These are phyloP conservation scores for Antigone vipio DNA, from an alignment of 2,113 vertebrate genomes.

Conservation along the genomic window DNA sequence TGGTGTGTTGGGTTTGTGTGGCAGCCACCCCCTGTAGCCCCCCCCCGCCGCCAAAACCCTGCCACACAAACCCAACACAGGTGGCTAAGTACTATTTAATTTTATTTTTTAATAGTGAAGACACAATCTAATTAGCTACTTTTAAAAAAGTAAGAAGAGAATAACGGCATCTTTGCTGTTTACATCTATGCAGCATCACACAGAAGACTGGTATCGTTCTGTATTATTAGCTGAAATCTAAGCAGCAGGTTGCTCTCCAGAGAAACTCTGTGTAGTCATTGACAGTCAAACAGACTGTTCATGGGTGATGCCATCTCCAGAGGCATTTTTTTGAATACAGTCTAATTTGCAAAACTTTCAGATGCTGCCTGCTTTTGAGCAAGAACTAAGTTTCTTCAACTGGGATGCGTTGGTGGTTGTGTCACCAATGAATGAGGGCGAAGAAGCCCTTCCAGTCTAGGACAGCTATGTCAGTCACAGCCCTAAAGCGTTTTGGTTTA, in stretches of 20 bases:
- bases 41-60: too few species aligned
- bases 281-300: neutral
- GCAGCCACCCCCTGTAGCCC: too few species aligned
- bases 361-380: neutral
- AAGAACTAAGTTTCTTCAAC: neutral
- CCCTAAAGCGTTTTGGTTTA: neutral
- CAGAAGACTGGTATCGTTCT: neutral
- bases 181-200: neutral
- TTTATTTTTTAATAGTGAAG: neutral
- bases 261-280: neutral
- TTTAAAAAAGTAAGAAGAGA: neutral
- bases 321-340: neutral
- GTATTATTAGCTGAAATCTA: neutral
- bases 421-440: neutral
- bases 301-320: neutral
- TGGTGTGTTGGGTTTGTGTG: too few species aligned
- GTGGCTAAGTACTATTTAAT: neutral
- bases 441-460: neutral
- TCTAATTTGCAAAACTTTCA: neutral
- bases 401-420: neutral
- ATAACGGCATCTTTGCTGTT: accelerated
- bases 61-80: too few species aligned
- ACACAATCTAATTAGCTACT: neutral
- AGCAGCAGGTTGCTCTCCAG: neutral
- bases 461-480: neutral